These are phyloP conservation scores for Falco punctatus DNA, from an alignment of 2,113 vertebrate genomes.

Conservation along the genomic window DNA sequence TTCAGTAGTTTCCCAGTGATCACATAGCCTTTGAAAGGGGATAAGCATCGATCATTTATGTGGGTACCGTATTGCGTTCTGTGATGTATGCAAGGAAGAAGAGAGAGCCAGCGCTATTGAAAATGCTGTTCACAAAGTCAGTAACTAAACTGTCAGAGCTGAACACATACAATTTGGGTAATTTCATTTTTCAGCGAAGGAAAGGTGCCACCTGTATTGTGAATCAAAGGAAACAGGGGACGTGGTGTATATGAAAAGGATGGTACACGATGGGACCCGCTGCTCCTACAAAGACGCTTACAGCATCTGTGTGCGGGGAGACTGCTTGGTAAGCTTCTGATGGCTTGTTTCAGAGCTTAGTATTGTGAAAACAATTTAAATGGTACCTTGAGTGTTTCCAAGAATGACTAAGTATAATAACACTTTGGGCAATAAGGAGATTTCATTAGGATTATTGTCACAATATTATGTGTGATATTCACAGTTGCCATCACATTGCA, in stretches of 20 bases:
- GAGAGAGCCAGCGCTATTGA: not conserved
- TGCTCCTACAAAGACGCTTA: conserved; percentile 96
- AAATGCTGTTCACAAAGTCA: not conserved
- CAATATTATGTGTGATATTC: conserved; percentile 45
- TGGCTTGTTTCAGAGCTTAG: not conserved
- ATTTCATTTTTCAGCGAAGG: conserved; percentile 80
- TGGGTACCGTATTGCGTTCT: not conserved
- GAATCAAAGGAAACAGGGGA: conserved; percentile 89
- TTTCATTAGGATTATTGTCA: conserved; percentile 57
- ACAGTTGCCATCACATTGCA: not conserved
- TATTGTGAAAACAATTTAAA: not conserved
- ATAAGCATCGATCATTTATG: not conserved
- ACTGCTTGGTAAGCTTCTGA: conserved; percentile 86
- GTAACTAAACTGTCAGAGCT: not conserved
- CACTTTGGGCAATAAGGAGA: not conserved
- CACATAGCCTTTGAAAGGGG: not conserved
- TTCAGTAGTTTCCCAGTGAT: not conserved
- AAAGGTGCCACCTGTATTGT: conserved; percentile 93
- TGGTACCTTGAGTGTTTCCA: not conserved
- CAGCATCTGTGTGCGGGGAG: conserved; percentile 92
- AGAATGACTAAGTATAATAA: not conserved
- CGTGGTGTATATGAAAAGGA: conserved; percentile 88
- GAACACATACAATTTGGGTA: not conserved
- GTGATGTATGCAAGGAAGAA: not conserved
- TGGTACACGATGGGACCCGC: conserved; percentile 89